A percentile compares a stretch with the other conserved stretches of the same genome.
phyloP scores from a whole-genome alignment of 2,797 vertebrate species.

The Catharus ustulatus region DNA sequence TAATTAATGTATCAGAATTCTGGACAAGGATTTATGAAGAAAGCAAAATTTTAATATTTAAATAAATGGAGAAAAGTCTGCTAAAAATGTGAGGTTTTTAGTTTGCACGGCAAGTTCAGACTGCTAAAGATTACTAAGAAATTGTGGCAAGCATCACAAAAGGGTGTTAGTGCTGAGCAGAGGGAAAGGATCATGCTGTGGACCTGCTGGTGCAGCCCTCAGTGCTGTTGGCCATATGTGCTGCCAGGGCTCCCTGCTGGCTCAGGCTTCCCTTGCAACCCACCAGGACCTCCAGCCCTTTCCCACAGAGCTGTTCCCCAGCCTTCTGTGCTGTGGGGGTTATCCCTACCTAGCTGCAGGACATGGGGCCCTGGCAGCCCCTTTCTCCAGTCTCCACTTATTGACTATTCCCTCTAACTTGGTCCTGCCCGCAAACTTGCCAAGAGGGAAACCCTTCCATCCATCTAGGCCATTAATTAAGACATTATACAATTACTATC shows the following conservation, averaged over 20 bases:
- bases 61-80: not conserved
- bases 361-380: fast-evolving
- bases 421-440: not conserved
- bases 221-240: not conserved
- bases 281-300: not conserved
- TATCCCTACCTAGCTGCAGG: not conserved
- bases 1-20: not conserved
- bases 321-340: not conserved
- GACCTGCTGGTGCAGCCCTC: not conserved
- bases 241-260: not conserved
- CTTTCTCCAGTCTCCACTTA: not conserved
- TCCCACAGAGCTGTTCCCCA: not conserved
- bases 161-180: not conserved
- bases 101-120: not conserved
- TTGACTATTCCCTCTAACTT: not conserved
- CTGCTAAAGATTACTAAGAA: not conserved
- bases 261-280: not conserved
- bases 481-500: not conserved
- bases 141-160: not conserved
- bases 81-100: not conserved
- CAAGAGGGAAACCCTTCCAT: not conserved
- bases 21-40: not conserved
- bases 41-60: not conserved
- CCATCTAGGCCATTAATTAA: not conserved
- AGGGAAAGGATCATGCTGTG: not conserved